Evolutionary conservation across 2,888 invertebrate genomes (phyloP).

Genomic region (Tolmerus cingulatus): DNA sequence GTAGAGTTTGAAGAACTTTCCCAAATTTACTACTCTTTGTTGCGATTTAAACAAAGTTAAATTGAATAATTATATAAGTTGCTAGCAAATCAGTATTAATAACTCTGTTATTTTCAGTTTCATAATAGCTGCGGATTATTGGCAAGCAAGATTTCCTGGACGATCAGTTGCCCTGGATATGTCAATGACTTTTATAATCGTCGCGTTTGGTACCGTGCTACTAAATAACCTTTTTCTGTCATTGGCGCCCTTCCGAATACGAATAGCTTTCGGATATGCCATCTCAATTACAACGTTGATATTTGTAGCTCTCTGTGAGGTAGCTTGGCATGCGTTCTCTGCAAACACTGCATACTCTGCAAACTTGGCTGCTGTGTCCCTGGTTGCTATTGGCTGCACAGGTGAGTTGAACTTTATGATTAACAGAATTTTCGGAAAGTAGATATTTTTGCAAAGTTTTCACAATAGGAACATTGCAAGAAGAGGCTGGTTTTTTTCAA

Average conservation of each 20-base stretch:
- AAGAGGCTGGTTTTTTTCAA: no score
- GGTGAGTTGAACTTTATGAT: conserved; percentile 49
- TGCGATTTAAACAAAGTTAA: no score
- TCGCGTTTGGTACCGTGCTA: conserved; percentile 86
- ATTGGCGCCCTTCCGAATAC: conserved; percentile 79
- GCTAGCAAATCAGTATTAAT: neutral
- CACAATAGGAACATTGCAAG: no score
- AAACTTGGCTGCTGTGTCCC: conserved; percentile 82
- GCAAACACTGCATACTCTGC: conserved; percentile 81
- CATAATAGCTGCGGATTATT: conserved; percentile 93
- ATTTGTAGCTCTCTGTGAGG: conserved; percentile 85
- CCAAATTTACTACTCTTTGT: no score
- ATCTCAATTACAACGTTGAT: conserved; percentile 82
- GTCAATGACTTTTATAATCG: conserved; percentile 90
- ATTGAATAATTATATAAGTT: neutral
- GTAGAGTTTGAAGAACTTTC: no score
- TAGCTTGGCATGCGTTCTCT: conserved; percentile 85
- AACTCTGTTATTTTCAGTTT: conserved; percentile 68
- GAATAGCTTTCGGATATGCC: conserved; percentile 87
- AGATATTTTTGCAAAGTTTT: neutral
- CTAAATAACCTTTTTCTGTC: conserved; percentile 86
- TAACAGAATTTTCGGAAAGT: neutral
- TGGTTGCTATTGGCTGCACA: conserved; percentile 88
- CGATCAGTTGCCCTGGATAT: conserved; percentile 91
- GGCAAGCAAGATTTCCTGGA: conserved; percentile 83